These are phyloP conservation scores for Cephus rjabovi DNA, from an alignment of 2,888 invertebrate genomes.

Conservation along the genomic window DNA sequence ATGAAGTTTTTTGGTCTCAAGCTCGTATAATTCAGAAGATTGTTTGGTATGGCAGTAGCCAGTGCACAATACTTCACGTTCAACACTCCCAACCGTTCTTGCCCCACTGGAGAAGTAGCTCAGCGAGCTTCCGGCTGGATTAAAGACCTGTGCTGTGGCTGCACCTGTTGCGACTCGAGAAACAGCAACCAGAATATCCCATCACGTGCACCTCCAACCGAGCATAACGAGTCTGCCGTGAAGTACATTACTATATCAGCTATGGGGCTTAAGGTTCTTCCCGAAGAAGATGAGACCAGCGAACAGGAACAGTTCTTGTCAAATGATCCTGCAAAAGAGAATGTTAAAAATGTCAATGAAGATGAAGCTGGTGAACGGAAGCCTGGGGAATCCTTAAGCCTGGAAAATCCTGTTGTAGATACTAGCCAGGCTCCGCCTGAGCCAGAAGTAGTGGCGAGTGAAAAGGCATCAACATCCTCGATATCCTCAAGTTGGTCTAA, in stretches of 20 bases:
- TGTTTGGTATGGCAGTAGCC: background rate
- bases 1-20: background rate
- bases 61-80: constrained; percentile 38
- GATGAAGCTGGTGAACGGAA: too few species aligned
- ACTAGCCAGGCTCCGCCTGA: too few species aligned
- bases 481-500: too few species aligned
- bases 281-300: background rate
- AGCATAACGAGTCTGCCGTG: background rate
- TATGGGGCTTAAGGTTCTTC: background rate
- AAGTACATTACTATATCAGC: background rate
- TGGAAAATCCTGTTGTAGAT: too few species aligned
- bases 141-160: constrained; percentile 37
- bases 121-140: constrained; percentile 35
- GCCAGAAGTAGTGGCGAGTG: too few species aligned
- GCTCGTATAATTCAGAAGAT: background rate
- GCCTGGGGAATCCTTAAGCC: too few species aligned
- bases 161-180: constrained; percentile 15
- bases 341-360: too few species aligned
- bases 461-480: too few species aligned
- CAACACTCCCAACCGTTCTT: constrained; percentile 31
- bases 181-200: background rate
- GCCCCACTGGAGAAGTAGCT: constrained; percentile 27
- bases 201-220: background rate
- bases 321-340: too few species aligned
- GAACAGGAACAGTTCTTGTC: background rate